phyloP scores from a whole-genome alignment of 2,113 vertebrate genomes.

The Passer montanus region DNA sequence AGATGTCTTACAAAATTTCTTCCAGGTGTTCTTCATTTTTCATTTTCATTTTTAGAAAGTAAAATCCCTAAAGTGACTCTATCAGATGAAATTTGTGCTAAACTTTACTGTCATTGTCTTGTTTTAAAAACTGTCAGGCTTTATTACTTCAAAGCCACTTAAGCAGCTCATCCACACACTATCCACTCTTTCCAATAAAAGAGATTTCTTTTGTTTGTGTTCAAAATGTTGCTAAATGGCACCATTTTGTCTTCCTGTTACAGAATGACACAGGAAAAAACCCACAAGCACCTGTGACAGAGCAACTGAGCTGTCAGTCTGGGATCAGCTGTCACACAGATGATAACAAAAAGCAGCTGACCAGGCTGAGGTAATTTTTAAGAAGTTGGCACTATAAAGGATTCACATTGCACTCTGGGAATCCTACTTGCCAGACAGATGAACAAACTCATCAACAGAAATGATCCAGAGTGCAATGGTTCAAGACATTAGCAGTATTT shows the following conservation, averaged over 20 bases:
- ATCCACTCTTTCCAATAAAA: not conserved
- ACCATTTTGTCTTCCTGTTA: not conserved
- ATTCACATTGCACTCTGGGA: not conserved
- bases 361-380: not conserved
- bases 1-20: not conserved
- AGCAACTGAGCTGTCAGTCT: not conserved
- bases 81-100: too few relatives aligned
- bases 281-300: not conserved
- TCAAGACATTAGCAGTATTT: not conserved
- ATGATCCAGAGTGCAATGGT: not conserved
- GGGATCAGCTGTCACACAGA: not conserved
- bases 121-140: not conserved
- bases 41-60: not conserved
- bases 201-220: not conserved
- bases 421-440: not conserved
- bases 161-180: not conserved
- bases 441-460: not conserved
- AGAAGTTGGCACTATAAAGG: not conserved
- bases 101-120: too few relatives aligned
- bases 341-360: constrained; percentile 33
- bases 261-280: not conserved
- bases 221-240: not conserved
- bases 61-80: not conserved
- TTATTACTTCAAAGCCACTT: not conserved
- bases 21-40: not conserved